Evolutionary conservation across 2,797 vertebrate genomes (phyloP).

Genomic region (Lepidocolaptes lacrymiger): DNA sequence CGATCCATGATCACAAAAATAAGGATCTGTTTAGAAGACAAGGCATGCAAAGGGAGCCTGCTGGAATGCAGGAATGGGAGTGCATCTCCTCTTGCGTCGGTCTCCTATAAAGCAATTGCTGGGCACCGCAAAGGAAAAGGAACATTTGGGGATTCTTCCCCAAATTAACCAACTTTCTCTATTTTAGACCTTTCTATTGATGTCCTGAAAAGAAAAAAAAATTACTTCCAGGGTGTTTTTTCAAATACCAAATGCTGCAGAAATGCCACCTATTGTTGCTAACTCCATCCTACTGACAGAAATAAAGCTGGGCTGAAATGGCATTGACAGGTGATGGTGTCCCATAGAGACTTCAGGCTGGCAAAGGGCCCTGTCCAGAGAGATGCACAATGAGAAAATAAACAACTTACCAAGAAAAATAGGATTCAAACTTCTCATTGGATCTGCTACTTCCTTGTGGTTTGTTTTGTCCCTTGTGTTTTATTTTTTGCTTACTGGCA

Average conservation of each 20-base stretch:
- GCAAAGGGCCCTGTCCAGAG: not conserved
- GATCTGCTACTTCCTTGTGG: not conserved
- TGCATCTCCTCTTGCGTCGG: not conserved
- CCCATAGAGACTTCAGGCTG: not conserved
- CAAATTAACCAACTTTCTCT: not conserved
- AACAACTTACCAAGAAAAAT: not conserved
- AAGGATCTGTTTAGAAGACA: not conserved
- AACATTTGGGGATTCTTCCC: not conserved
- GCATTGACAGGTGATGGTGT: not conserved
- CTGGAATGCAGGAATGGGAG: not conserved
- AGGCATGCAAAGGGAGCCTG: not conserved
- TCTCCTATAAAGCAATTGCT: not conserved
- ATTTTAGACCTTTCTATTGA: not conserved
- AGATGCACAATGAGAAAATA: not conserved
- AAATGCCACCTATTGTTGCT: not conserved
- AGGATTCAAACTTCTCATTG: not conserved
- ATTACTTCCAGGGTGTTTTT: not conserved
- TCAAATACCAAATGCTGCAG: not conserved
- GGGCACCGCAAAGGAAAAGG: not conserved
- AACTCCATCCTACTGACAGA: not conserved
- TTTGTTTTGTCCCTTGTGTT: not conserved
- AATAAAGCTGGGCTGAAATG: not conserved
- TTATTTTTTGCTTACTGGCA: not conserved
- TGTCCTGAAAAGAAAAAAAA: not conserved
- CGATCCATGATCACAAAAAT: not conserved